These are phyloP conservation scores for Oreochromis aureus DNA, from an alignment of 2,113 vertebrate species.

Conservation along the genomic window DNA sequence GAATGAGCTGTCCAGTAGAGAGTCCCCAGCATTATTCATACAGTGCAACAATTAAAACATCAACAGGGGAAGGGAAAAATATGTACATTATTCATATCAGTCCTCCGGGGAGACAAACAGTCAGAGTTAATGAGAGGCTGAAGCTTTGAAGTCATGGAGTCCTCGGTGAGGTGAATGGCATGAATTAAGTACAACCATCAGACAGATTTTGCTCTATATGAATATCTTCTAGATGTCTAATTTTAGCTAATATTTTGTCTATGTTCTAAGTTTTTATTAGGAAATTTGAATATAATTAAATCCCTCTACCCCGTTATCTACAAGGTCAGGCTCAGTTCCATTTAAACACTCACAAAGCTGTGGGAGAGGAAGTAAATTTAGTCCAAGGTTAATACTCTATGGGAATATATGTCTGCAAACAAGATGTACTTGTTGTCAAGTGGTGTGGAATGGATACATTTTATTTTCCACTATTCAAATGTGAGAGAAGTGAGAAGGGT, in stretches of 20 bases:
- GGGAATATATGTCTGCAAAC: neutral
- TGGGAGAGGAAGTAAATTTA: neutral
- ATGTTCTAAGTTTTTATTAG: neutral
- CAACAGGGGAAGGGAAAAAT: slow-evolving; percentile 39
- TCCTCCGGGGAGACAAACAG: slow-evolving; percentile 52
- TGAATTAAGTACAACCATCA: slow-evolving; percentile 51
- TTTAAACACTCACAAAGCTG: neutral
- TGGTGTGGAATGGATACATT: neutral
- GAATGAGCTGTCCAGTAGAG: neutral
- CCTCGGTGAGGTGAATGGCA: slow-evolving; percentile 42
- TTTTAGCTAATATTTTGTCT: slow-evolving; percentile 10
- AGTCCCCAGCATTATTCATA: slow-evolving; percentile 47
- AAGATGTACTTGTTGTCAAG: slow-evolving; percentile 1
- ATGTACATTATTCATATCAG: slow-evolving; percentile 65
- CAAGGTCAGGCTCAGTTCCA: neutral
- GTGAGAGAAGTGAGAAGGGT: slow-evolving; percentile 7
- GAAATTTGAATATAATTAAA: slow-evolving; percentile 18
- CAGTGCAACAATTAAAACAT: slow-evolving; percentile 64
- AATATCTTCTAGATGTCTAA: slow-evolving; percentile 12
- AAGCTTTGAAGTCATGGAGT: slow-evolving; percentile 64
- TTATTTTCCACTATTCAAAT: neutral
- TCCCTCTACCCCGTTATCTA: neutral
- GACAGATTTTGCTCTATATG: slow-evolving; percentile 10
- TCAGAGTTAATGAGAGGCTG: slow-evolving; percentile 62
- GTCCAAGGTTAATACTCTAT: slow-evolving; percentile 1